Conservation (phyloP, 2,888 invertebrate genomes). For the Leptarthrus brevirostris region DNA sequence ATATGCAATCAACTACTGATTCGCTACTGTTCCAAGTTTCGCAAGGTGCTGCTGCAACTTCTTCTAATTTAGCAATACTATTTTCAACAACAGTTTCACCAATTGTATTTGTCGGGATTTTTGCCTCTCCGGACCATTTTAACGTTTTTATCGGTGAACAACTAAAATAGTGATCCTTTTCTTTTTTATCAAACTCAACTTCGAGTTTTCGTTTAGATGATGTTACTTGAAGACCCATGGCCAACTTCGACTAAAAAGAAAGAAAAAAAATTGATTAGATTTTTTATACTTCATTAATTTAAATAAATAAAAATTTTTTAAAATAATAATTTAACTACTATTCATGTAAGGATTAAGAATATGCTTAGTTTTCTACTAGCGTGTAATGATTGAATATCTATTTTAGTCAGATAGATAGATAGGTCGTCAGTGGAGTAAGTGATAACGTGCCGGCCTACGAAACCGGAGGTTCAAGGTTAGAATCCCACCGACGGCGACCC, state of each 20-base stretch:
- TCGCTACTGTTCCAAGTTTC: slow-evolving; percentile 65
- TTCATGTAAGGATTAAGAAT: too few relatives aligned
- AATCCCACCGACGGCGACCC: too few relatives aligned
- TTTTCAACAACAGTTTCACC: slow-evolving; percentile 61
- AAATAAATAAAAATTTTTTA: too few relatives aligned
- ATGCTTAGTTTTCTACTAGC: too few relatives aligned
- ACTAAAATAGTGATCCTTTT: slow-evolving; percentile 68
- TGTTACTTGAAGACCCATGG: slow-evolving; percentile 80
- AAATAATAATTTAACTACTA: too few relatives aligned
- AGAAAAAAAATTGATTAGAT: too few relatives aligned
- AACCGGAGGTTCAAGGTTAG: too few relatives aligned
- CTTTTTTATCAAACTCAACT: slow-evolving; percentile 67
- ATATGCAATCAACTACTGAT: slow-evolving; percentile 70
- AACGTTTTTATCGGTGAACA: slow-evolving; percentile 71
- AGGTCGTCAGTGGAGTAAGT: too few relatives aligned
- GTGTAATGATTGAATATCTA: too few relatives aligned
- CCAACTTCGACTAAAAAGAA: slow-evolving; percentile 69
- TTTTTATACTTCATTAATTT: too few relatives aligned
- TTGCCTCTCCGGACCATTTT: slow-evolving; percentile 68
- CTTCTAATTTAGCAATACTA: slow-evolving; percentile 67
- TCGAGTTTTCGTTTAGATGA: slow-evolving; percentile 78
- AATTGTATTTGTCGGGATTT: background rate
- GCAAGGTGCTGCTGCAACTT: slow-evolving; percentile 62
- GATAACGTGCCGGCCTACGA: too few relatives aligned
- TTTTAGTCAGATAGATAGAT: too few relatives aligned